A percentile compares a stretch with the other conserved stretches of the same genome.
phyloP scores from a whole-genome alignment of 1,140 invertebrate species.

The Drosophila jambulina region DNA sequence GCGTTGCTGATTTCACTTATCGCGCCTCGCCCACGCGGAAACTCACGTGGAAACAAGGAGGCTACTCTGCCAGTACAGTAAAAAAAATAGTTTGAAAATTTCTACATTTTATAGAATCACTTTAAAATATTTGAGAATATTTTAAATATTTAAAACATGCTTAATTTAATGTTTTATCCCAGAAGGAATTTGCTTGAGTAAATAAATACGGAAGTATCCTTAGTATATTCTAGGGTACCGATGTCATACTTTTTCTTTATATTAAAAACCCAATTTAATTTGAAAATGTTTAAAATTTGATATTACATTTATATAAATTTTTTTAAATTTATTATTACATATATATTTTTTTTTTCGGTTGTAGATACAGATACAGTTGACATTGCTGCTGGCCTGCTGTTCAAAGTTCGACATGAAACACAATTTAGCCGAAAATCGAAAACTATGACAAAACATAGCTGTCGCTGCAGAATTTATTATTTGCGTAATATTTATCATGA shows the following conservation, averaged over 20 bases:
- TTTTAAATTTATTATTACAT: background rate
- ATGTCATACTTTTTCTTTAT: background rate
- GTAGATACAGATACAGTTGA: background rate
- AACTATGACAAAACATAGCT: slow-evolving; percentile 24
- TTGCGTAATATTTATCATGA: slow-evolving; percentile 48
- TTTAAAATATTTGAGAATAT: too few relatives aligned
- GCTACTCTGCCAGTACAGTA: slow-evolving; percentile 18
- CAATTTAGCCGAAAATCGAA: slow-evolving; percentile 24
- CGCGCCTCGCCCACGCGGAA: slow-evolving; percentile 57
- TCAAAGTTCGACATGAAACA: slow-evolving; percentile 41
- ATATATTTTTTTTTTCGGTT: background rate
- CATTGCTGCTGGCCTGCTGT: slow-evolving; percentile 14
- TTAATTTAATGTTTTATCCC: background rate
- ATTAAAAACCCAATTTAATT: background rate
- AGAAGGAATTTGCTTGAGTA: background rate
- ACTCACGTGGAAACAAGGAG: slow-evolving; percentile 60
- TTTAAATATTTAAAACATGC: too few relatives aligned
- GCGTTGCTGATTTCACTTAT: slow-evolving; percentile 76
- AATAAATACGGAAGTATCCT: background rate
- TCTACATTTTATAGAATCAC: too few relatives aligned
- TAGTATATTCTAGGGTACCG: background rate
- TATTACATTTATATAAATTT: background rate
- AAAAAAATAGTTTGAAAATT: background rate
- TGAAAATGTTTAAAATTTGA: background rate
- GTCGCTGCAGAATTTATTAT: background rate